Conservation (phyloP, 2,113 vertebrate genomes). For the Diadophis punctatus region DNA sequence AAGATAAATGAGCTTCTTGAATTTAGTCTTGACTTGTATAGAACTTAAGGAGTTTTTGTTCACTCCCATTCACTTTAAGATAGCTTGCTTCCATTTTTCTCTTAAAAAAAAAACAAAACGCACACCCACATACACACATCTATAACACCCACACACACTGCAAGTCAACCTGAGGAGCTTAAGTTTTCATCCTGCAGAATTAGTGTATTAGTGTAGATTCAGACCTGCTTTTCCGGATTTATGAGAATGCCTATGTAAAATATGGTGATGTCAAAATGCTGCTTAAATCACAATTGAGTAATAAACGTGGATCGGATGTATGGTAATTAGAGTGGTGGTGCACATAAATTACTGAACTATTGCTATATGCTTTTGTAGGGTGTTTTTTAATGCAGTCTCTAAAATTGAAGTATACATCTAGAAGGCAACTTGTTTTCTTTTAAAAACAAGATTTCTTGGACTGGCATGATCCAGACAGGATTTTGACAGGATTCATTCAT, state of each 20-base stretch:
- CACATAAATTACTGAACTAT: slow-evolving; percentile 6
- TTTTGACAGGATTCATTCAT: background rate
- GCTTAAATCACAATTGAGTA: slow-evolving; percentile 19
- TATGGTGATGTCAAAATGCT: background rate
- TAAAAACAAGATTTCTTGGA: background rate
- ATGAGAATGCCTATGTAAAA: slow-evolving; percentile 21
- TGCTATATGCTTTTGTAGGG: background rate
- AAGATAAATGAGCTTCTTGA: background rate
- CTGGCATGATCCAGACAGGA: background rate
- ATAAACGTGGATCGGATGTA: slow-evolving; percentile 19
- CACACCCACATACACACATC: background rate
- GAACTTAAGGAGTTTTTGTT: background rate
- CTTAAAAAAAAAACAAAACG: background rate
- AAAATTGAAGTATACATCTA: background rate
- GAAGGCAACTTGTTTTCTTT: background rate
- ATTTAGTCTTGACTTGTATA: background rate
- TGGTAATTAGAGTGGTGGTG: slow-evolving; percentile 12
- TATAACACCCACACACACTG: background rate
- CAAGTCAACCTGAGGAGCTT: background rate
- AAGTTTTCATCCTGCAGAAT: background rate
- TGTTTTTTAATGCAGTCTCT: slow-evolving; percentile 25
- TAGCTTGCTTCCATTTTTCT: background rate
- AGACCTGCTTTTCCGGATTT: background rate
- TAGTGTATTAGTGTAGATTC: background rate
- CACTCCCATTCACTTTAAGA: background rate